phyloP scores from a whole-genome alignment of 2,797 vertebrate genomes.

The Crocidura indochinensis region DNA sequence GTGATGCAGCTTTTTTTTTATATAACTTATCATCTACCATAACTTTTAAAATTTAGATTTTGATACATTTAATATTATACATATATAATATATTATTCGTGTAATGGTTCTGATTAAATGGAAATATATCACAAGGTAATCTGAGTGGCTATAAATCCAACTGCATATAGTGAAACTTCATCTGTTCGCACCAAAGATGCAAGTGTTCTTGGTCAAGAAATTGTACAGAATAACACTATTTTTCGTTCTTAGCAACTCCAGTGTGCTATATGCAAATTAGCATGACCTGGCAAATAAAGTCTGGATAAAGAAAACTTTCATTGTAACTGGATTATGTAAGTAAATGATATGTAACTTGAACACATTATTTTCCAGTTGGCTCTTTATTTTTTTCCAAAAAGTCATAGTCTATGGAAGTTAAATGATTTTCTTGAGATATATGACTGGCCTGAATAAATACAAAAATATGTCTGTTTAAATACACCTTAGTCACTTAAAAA shows the following conservation, averaged over 20 bases:
- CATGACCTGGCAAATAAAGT: slow-evolving; percentile 6
- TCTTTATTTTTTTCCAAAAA: background rate
- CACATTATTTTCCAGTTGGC: background rate
- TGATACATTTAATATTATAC: too few species aligned
- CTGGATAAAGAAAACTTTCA: background rate
- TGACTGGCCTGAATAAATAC: background rate
- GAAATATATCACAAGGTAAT: slow-evolving; percentile 18
- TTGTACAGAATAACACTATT: background rate
- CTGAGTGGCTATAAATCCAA: slow-evolving; percentile 10
- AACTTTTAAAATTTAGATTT: too few species aligned
- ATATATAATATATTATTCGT: too few species aligned
- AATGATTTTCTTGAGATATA: background rate
- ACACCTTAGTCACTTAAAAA: too few species aligned
- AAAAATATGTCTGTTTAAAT: background rate
- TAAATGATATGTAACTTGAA: background rate
- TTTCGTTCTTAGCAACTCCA: slow-evolving; percentile 2
- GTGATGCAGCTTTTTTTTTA: too few species aligned
- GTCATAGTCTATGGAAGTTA: background rate
- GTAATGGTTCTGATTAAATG: slow-evolving; percentile 4
- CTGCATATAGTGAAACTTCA: background rate
- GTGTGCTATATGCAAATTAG: background rate
- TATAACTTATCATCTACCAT: too few species aligned
- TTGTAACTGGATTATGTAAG: background rate
- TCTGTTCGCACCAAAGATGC: background rate
- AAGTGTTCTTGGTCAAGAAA: background rate